These are phyloP conservation scores for Agriopis marginaria DNA, from an alignment of 2,888 invertebrate genomes.

Conservation along the genomic window DNA sequence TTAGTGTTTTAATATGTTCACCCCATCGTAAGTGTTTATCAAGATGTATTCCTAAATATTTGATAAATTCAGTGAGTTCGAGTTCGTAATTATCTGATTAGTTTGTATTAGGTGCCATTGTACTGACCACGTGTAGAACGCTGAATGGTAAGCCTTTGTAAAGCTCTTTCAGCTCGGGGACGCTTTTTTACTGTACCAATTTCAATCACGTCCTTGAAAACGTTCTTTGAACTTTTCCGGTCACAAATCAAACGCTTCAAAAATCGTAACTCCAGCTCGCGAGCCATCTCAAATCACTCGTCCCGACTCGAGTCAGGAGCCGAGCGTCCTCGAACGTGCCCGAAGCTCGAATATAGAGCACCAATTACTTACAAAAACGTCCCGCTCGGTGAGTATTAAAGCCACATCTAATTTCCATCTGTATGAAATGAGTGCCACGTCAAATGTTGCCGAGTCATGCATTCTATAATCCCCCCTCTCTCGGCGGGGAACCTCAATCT, in stretches of 20 bases:
- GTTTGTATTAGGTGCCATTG: not conserved
- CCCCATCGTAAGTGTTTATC: no score
- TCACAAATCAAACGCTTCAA: conserved; percentile 33
- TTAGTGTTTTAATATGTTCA: no score
- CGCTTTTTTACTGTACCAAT: conserved; percentile 14
- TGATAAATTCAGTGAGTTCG: no score
- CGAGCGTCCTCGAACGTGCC: conserved; percentile 35
- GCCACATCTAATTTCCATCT: conserved; percentile 74
- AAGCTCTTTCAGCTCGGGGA: conserved; percentile 4
- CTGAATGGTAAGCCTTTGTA: conserved; percentile 8
- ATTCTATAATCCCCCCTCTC: conserved; percentile 67
- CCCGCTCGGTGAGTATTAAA: conserved; percentile 63
- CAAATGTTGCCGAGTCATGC: conserved; percentile 80
- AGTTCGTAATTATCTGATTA: no score
- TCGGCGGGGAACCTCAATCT: conserved; percentile 66
- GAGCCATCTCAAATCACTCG: conserved; percentile 31
- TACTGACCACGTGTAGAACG: not conserved
- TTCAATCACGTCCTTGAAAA: conserved; percentile 28
- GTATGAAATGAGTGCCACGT: conserved; percentile 68
- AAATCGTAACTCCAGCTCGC: conserved; percentile 23
- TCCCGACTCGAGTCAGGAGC: conserved; percentile 26
- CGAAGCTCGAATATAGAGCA: conserved; percentile 46
- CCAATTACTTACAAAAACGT: conserved; percentile 63
- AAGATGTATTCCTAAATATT: no score
- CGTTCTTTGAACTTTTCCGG: conserved; percentile 32